phyloP scores from a whole-genome alignment of 2,888 invertebrate genomes.

The Tenthredo distinguenda region DNA sequence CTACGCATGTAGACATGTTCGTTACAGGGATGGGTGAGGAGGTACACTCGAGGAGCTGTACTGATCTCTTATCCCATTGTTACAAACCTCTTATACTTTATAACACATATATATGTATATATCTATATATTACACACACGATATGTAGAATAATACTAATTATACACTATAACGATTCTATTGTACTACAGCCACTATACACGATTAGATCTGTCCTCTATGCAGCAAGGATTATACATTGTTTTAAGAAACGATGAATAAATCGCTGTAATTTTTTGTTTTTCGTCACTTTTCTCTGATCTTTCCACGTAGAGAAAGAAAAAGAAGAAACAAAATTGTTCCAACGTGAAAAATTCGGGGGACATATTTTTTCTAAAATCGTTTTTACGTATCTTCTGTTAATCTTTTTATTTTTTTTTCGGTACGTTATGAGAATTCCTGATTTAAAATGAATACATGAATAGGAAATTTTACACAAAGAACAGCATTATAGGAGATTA shows the following conservation, averaged over 20 bases:
- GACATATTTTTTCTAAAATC: too few species aligned
- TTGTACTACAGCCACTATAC: background rate
- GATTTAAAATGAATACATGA: background rate
- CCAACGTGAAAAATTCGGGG: too few species aligned
- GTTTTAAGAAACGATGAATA: background rate
- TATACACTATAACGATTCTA: background rate
- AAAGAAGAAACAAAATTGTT: too few species aligned
- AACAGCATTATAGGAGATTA: background rate
- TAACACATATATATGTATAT: background rate
- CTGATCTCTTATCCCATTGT: constrained; percentile 19
- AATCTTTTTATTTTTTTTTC: too few species aligned
- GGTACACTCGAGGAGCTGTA: background rate
- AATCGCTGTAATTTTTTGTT: background rate
- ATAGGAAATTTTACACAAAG: background rate
- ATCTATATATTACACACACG: background rate
- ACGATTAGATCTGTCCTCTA: background rate
- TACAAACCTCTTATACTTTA: background rate
- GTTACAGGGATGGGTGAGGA: background rate
- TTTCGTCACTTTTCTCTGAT: too few species aligned
- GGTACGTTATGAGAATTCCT: background rate
- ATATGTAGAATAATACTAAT: constrained; percentile 3
- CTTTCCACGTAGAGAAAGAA: too few species aligned
- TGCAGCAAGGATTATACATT: background rate
- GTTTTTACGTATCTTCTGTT: too few species aligned
- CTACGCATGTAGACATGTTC: too few species aligned